Evolutionary conservation across 2,888 invertebrate genomes (phyloP), one percentile per base, ranked within the genome.

Genomic region (Philaethria dido): DNA sequence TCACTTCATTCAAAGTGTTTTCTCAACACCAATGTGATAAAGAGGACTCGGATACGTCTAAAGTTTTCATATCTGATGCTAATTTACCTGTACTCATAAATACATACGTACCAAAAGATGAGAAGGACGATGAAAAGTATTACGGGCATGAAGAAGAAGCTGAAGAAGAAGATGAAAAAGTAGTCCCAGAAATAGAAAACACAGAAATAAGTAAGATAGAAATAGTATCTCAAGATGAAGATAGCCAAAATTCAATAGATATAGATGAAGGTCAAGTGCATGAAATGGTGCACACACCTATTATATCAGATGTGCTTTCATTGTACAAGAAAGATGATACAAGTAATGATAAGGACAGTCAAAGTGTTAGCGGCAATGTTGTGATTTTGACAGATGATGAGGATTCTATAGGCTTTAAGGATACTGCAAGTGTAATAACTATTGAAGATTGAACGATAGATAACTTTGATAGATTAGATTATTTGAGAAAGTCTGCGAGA

Each of bases 291-390:
- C 86, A 87, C 54, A 85, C 89, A 1, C 90, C 91, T 0, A 86
- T 92, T 3, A 92, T 92, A 76, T 92, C 91, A 0, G 90, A 90
- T 62, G 91, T 92, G 3, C 76, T 91, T 11, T 92, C 92, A 0
- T 79, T 91, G 0, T 89, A 82, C 69, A 81, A 86, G 66, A 80
- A 83, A 29, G 78, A 80, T 36, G 76, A 71, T 1, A 71, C 68
- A 9, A 64, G 48, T 1, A 66, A 57, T 13, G 36, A 54, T 13
- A 33, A 61, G 9, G 57, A 60, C 6, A 44, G 44, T 68, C 64
- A 64, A 20, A 52, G 59, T 55, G 69, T 64, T 11, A 71, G 71
- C 20, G 71, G 64, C 2, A 73, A 76, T 16, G 70, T 86, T 1
- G 83, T 87, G 5, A 74, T 77, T 63, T 70, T 88, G 20, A 78